Evolutionary conservation across 2,888 invertebrate species (phyloP).

Genomic region (Psylliodes chrysocephalus): DNA sequence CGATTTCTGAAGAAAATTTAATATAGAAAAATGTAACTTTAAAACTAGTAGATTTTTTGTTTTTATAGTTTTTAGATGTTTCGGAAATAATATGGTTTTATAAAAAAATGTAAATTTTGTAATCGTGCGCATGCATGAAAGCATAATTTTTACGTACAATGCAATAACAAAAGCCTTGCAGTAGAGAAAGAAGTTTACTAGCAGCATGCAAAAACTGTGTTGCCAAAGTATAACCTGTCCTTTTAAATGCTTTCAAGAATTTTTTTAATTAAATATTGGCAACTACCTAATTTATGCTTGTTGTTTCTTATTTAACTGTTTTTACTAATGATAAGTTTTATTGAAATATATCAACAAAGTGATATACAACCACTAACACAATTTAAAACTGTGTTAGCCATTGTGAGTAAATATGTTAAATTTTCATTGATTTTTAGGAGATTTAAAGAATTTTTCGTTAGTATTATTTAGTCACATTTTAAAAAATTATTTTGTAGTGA

Average conservation of each 20-base stretch:
- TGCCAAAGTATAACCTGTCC: slow-evolving; percentile 10
- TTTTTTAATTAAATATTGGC: neutral
- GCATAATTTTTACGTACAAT: slow-evolving; percentile 1
- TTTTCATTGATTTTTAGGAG: too few species aligned
- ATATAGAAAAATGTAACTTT: too few species aligned
- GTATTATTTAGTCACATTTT: too few species aligned
- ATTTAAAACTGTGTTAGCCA: too few species aligned
- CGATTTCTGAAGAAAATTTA: too few species aligned
- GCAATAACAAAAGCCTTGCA: slow-evolving; percentile 9
- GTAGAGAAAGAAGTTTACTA: slow-evolving; percentile 4
- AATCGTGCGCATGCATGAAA: slow-evolving; percentile 8
- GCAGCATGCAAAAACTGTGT: slow-evolving; percentile 9
- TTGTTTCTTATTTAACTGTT: neutral
- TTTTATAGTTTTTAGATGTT: neutral
- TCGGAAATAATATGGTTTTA: neutral
- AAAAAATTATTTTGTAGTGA: too few species aligned
- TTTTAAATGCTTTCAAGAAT: neutral
- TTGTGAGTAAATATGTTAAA: too few species aligned
- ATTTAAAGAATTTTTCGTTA: too few species aligned
- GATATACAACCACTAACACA: too few species aligned
- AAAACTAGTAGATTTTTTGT: neutral
- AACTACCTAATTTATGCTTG: neutral
- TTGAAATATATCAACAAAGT: too few species aligned
- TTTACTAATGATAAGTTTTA: neutral
- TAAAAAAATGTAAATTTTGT: neutral